phyloP scores from a whole-genome alignment of 2,888 invertebrate genomes.

The Aporophyla lueneburgensis region DNA sequence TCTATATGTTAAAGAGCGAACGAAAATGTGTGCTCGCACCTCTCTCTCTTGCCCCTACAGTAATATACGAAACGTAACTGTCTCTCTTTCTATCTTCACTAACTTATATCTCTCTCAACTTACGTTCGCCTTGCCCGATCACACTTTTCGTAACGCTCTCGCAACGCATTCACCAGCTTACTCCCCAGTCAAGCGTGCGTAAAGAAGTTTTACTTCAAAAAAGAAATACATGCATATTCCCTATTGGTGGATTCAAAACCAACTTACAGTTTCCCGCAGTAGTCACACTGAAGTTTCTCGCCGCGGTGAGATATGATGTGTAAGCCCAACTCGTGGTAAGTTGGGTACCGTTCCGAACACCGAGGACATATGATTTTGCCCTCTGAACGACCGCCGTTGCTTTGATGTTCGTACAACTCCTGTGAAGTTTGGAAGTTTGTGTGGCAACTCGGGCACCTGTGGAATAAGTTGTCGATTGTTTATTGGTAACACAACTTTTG shows the following conservation, averaged over 20 bases:
- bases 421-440: constrained; percentile 87
- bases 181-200: too few species aligned
- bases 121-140: too few species aligned
- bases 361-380: constrained; percentile 86
- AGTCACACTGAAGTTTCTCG: constrained; percentile 86
- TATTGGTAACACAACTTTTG: constrained; percentile 17
- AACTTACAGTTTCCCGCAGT: constrained; percentile 86
- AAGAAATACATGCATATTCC: too few species aligned
- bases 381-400: constrained; percentile 85
- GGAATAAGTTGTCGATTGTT: constrained; percentile 34
- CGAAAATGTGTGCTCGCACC: too few species aligned
- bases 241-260: background rate
- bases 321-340: constrained; percentile 85
- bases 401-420: constrained; percentile 84
- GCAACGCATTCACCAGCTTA: too few species aligned
- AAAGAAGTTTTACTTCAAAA: too few species aligned
- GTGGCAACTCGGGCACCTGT: constrained; percentile 87
- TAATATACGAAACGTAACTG: too few species aligned
- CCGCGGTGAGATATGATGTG: constrained; percentile 83
- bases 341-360: constrained; percentile 85
- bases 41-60: too few species aligned
- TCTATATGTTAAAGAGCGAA: too few species aligned
- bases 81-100: too few species aligned
- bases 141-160: too few species aligned
- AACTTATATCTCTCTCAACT: too few species aligned